A percentile compares a stretch with the other conserved stretches of the same genome.
These are phyloP conservation scores for Odontamblyopus lacepedii DNA, from an alignment of 2,797 vertebrate species.

Conservation along the genomic window DNA sequence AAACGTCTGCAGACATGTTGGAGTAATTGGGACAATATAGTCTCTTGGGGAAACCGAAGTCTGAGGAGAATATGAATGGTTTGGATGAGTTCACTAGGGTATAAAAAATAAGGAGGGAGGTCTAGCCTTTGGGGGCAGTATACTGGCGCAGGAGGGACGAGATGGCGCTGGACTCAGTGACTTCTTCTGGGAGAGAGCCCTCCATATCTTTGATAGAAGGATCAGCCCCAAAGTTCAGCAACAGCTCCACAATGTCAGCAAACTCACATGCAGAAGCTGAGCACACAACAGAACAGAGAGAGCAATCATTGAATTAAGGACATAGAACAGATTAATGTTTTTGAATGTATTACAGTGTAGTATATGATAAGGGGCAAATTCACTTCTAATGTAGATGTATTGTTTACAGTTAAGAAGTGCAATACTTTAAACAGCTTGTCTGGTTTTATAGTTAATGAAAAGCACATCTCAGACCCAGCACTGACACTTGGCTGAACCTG, in stretches of 20 bases:
- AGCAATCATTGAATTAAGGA: background rate
- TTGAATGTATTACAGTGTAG: background rate
- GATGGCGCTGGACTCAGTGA: constrained; percentile 89
- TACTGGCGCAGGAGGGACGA: constrained; percentile 84
- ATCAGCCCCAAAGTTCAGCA: constrained; percentile 88
- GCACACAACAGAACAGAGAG: background rate
- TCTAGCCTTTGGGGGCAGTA: constrained; percentile 76
- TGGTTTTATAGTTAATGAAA: constrained; percentile 66
- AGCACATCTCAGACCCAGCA: constrained; percentile 59
- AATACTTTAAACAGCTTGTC: constrained; percentile 33
- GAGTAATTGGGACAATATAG: constrained; percentile 16
- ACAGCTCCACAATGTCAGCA: constrained; percentile 90
- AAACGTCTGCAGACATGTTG: constrained; percentile 36
- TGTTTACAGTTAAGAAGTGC: background rate
- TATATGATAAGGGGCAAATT: background rate
- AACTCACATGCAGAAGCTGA: constrained; percentile 95
- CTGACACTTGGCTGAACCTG: constrained; percentile 58
- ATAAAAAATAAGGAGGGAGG: constrained; percentile 5
- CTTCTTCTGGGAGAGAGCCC: constrained; percentile 91
- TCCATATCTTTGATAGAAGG: constrained; percentile 90
- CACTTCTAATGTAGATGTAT: background rate
- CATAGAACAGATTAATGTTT: background rate
- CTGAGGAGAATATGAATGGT: constrained; percentile 11
- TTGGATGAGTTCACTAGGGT: constrained; percentile 15
- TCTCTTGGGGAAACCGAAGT: constrained; percentile 35